These are phyloP conservation scores for Xylota segnis DNA, from an alignment of 2,888 invertebrate species.

Conservation along the genomic window DNA sequence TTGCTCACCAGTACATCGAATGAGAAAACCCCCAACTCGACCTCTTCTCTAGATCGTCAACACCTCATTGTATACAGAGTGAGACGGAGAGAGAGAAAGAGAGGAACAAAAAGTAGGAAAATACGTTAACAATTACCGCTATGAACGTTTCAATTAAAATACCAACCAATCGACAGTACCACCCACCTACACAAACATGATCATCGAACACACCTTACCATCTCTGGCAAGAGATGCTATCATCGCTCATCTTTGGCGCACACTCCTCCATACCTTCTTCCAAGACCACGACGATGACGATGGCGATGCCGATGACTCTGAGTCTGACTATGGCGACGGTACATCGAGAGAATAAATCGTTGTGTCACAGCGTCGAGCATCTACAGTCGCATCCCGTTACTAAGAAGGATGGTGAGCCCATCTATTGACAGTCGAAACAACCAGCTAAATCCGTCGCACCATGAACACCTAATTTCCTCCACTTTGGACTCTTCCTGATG, in stretches of 20 bases:
- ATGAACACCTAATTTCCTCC: constrained; percentile 45
- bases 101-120: constrained; percentile 5
- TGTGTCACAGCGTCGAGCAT: constrained; percentile 52
- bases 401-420: constrained; percentile 15
- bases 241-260: constrained; percentile 66
- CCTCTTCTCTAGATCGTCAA: constrained; percentile 25
- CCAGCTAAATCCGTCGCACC: constrained; percentile 30
- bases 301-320: neutral
- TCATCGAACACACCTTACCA: constrained; percentile 68
- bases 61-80: constrained; percentile 36
- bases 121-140: constrained; percentile 69
- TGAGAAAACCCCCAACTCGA: constrained; percentile 29
- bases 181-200: constrained; percentile 63
- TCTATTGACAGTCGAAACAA: constrained; percentile 44
- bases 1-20: constrained; percentile 52
- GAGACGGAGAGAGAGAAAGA: constrained; percentile 19
- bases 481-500: constrained; percentile 24
- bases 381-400: constrained; percentile 59
- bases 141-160: constrained; percentile 77
- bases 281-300: constrained; percentile 6
- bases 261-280: constrained; percentile 6
- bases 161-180: constrained; percentile 70
- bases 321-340: no score
- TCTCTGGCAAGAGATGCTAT: constrained; percentile 44
- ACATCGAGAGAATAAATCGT: constrained; percentile 55